A percentile compares a stretch with the other conserved stretches of the same genome.
Evolutionary conservation across 35 echinoderm and acorn worm genomes (phyloP).

Genomic region (Amphiura filiformis): DNA sequence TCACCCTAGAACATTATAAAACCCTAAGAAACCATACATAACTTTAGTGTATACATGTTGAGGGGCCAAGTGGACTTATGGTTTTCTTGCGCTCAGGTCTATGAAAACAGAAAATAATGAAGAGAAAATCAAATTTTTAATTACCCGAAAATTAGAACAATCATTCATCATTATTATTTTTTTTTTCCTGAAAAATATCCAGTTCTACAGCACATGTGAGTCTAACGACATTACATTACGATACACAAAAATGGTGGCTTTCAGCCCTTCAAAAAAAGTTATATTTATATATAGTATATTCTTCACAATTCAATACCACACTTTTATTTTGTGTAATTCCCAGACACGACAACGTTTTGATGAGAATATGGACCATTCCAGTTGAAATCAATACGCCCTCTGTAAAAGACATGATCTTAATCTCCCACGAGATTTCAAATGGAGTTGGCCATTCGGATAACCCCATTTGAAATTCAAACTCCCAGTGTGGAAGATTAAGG

Average conservation of each 20-base stretch:
- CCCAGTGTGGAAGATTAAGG: too few relatives aligned
- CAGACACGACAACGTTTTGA: neutral
- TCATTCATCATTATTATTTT: too few relatives aligned
- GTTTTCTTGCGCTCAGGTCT: too few relatives aligned
- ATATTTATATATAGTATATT: conserved; percentile 17
- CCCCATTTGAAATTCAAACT: too few relatives aligned
- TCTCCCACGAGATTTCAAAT: too few relatives aligned
- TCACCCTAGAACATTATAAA: too few relatives aligned
- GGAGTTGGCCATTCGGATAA: too few relatives aligned
- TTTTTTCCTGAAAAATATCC: neutral
- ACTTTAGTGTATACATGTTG: too few relatives aligned
- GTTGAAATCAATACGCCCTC: too few relatives aligned
- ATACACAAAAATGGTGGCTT: conserved; percentile 3
- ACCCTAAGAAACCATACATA: too few relatives aligned
- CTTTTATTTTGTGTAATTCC: neutral
- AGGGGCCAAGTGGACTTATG: too few relatives aligned
- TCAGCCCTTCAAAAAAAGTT: conserved; percentile 9
- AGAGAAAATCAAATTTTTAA: neutral
- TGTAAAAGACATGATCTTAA: too few relatives aligned
- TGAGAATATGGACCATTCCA: neutral
- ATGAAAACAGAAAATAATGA: neutral
- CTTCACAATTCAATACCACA: neutral
- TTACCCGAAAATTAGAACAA: neutral
- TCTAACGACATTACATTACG: neutral
- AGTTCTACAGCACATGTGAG: neutral